Conservation (phyloP, 2,888 invertebrate genomes). For the Aspidiotus rigidus region DNA sequence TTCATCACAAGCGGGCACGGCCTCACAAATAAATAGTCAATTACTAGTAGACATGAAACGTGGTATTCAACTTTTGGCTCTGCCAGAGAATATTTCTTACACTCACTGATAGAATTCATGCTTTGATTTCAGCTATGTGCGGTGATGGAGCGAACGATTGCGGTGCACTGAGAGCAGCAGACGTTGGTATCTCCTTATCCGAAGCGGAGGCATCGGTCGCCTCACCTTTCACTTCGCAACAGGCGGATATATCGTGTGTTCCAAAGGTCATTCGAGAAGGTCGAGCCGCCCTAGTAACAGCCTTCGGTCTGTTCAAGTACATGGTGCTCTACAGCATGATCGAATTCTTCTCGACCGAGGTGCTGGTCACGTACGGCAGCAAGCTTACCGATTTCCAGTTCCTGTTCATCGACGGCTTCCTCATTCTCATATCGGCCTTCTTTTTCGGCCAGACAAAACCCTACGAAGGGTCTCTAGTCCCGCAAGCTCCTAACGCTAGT, state of each 20-base stretch:
- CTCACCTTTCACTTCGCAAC: constrained; percentile 78
- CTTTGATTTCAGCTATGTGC: constrained; percentile 48
- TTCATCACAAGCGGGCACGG: no score
- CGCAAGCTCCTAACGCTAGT: constrained; percentile 64
- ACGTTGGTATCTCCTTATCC: constrained; percentile 78
- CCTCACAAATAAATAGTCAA: no score
- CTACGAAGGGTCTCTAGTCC: constrained; percentile 40
- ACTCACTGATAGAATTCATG: not conserved
- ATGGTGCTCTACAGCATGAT: constrained; percentile 55
- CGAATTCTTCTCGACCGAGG: constrained; percentile 49
- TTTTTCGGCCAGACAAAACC: constrained; percentile 48
- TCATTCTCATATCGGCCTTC: constrained; percentile 48
- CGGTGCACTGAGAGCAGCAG: constrained; percentile 77
- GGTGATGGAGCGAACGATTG: constrained; percentile 79
- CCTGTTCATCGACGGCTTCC: constrained; percentile 49
- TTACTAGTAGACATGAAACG: no score
- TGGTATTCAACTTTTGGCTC: no score
- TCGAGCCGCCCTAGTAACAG: constrained; percentile 74
- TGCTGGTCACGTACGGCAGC: constrained; percentile 48
- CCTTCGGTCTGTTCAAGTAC: constrained; percentile 56
- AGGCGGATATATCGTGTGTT: constrained; percentile 71
- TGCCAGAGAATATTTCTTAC: no score
- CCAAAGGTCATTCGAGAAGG: constrained; percentile 72
- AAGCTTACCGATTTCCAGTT: constrained; percentile 49
- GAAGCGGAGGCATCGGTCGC: constrained; percentile 83